Base-by-base conservation (phyloP, 1,140 invertebrate species). In the Coenobita brevimanus region DNA sequence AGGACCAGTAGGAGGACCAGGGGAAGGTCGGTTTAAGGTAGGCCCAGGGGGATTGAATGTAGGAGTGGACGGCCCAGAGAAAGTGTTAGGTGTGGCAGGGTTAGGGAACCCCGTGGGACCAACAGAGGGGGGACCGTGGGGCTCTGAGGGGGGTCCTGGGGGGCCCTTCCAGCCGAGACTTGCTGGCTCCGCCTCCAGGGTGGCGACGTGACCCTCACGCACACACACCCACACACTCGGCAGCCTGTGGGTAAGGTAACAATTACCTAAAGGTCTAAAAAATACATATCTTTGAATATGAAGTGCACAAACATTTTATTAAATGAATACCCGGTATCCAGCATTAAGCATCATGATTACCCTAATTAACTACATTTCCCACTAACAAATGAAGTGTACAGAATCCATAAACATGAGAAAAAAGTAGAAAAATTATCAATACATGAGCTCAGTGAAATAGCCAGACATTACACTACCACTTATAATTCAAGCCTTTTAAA, bases 171-270 rank as follows among this genome's bases (percentile, higher is more conserved):
- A 89, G 89, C 89, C 89, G 89, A 86, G 89, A 89, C 82, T 85
- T 89, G 89, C 82, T 89, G 89, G 89, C 89, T 89, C 89, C 82
- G 89, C 82, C 89, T 89, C 89, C 89, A 89, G 89, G 89, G 89
- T 89, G 89, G 89, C 82, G 89, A 89, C 82, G 82, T 79, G 82
- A 80, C 89, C 82, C 89, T 86, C 89, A 85, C 82, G 78, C 62
- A 81, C 85, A 83, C 79, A 83, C 89, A 85, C 89, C 79, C 76
- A 86, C 82, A 89, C 82, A 81, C 82, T 83, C 82, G 69, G 82
- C 82, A 89, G 82, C 82, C 89, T 89, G 82, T 33, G 46, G 57
- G 6, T 17, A 50, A 50, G 17, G 17, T 50, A 50, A 50, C 46
- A 8, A 50, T 50, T 50, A 17, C 46, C 46, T 50, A 50, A 50